Evolutionary conservation across 2,888 invertebrate species (phyloP).

Genomic region (Melieria crassipennis): DNA sequence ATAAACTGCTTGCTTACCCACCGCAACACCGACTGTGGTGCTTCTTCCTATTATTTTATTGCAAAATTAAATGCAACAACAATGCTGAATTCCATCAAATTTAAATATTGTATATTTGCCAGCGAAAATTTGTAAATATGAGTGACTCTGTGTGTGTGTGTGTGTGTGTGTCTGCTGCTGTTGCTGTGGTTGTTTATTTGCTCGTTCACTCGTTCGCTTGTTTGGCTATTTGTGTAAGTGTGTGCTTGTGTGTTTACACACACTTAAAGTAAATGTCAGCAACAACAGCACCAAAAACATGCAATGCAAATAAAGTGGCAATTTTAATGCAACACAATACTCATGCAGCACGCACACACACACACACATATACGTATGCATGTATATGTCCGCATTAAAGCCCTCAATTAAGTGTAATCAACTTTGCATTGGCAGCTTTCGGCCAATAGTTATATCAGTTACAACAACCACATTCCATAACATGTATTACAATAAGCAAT

Average conservation of each 20-base stretch:
- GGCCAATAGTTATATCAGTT: slow-evolving; percentile 1
- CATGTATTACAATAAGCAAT: not conserved
- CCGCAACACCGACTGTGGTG: too few relatives aligned
- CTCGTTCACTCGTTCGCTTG: not conserved
- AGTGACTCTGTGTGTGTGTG: too few relatives aligned
- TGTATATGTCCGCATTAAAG: slow-evolving; percentile 16
- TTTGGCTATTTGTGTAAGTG: not conserved
- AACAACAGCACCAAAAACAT: not conserved
- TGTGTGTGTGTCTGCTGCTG: not conserved
- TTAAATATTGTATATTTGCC: too few relatives aligned
- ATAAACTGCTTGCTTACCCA: not conserved
- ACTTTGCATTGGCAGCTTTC: slow-evolving; percentile 17
- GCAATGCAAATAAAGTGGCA: not conserved
- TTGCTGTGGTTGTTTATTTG: not conserved
- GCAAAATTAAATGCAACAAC: too few relatives aligned
- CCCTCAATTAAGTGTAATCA: slow-evolving; percentile 22
- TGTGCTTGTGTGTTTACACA: not conserved
- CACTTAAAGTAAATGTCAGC: not conserved
- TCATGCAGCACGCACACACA: slow-evolving; percentile 8
- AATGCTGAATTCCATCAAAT: too few relatives aligned
- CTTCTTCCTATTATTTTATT: too few relatives aligned
- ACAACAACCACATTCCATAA: not conserved
- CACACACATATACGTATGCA: slow-evolving; percentile 10
- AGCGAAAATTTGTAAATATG: not conserved
- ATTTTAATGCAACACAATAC: slow-evolving; percentile 13